A percentile compares a stretch with the other conserved stretches of the same genome.
phyloP scores from a whole-genome alignment of 2,797 vertebrate genomes.

The Falco cherrug region DNA sequence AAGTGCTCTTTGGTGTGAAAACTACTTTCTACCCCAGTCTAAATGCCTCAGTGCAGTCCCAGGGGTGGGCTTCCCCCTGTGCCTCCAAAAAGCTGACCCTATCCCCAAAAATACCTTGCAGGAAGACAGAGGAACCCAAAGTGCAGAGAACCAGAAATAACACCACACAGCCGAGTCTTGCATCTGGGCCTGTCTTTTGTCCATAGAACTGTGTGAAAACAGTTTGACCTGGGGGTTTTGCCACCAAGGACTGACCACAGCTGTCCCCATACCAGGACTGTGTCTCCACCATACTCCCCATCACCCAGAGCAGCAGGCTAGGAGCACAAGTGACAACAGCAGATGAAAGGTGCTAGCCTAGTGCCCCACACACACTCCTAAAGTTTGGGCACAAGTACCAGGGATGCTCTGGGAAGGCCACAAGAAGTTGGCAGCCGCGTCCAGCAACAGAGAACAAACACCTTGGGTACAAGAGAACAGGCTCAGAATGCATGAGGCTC shows the following conservation, averaged over 20 bases:
- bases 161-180: not conserved
- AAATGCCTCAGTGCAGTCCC: not conserved
- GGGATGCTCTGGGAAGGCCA: not conserved
- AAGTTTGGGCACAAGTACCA: not conserved
- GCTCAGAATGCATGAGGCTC: not conserved
- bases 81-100: not conserved
- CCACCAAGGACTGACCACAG: not conserved
- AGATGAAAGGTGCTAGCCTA: not conserved
- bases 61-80: not conserved
- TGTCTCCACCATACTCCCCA: not conserved
- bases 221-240: not conserved
- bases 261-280: not conserved
- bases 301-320: not conserved
- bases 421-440: not conserved
- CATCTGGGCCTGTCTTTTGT: not conserved
- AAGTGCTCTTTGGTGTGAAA: not conserved
- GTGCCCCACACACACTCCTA: fast-evolving
- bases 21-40: not conserved
- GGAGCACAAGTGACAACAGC: not conserved
- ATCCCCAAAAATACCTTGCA: not conserved
- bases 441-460: not conserved
- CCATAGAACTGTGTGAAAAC: fast-evolving
- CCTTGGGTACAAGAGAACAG: not conserved
- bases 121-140: not conserved
- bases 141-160: not conserved